A percentile compares a stretch with the other conserved stretches of the same genome.
Conservation (phyloP, 2,113 vertebrate species). For the Coryphaenoides rupestris region DNA sequence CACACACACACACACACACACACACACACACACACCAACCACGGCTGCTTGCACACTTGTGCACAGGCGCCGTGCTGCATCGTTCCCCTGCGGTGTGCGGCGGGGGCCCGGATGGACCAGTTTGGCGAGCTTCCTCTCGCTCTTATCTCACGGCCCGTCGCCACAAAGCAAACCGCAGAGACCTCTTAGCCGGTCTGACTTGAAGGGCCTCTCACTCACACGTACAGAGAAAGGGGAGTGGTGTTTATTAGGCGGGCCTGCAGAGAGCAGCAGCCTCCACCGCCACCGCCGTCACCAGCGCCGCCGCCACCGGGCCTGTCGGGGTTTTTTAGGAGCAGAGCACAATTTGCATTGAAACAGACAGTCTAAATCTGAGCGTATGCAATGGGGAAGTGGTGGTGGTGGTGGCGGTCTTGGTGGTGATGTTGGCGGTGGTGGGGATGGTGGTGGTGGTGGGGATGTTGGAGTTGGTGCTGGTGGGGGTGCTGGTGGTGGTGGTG, state of each 20-base stretch:
- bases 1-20: not conserved
- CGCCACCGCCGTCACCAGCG: too few relatives aligned
- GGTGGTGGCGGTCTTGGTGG: not conserved
- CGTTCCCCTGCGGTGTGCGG: not conserved
- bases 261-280: too few relatives aligned
- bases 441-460: too few relatives aligned
- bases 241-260: too few relatives aligned
- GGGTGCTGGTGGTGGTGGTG: too few relatives aligned
- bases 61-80: constrained; percentile 16
- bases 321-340: constrained; percentile 3
- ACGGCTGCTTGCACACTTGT: too few relatives aligned
- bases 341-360: constrained; percentile 43
- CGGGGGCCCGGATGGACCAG: constrained; percentile 46
- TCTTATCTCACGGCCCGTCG: constrained; percentile 27
- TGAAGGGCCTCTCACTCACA: constrained; percentile 38
- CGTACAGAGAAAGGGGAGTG: too few relatives aligned
- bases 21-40: too few relatives aligned
- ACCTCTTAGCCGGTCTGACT: constrained; percentile 48
- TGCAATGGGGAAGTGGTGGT: too few relatives aligned
- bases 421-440: not conserved
- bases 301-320: not conserved
- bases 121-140: constrained; percentile 36
- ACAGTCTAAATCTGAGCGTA: not conserved
- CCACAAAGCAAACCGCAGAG: not conserved
- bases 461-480: too few relatives aligned